phyloP scores from a whole-genome alignment of 2,797 vertebrate genomes.

The Sarcoramphus papa region DNA sequence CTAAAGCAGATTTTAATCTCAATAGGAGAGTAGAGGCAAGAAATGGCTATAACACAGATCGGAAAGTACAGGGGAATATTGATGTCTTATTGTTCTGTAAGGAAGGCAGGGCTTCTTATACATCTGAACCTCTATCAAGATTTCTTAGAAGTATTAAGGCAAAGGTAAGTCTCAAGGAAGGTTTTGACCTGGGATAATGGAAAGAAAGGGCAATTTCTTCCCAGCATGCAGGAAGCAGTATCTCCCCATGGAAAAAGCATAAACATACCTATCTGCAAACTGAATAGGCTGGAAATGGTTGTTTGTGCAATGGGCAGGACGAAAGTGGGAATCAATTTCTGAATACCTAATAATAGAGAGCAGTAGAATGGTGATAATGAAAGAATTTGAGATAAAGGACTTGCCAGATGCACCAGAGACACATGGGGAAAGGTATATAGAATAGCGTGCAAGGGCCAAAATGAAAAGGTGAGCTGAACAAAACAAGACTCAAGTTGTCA shows the following conservation, averaged over 20 bases:
- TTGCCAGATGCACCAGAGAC: background rate
- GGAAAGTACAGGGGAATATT: background rate
- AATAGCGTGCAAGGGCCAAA: background rate
- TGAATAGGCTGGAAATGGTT: background rate
- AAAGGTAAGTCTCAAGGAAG: background rate
- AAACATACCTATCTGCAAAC: background rate
- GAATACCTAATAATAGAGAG: background rate
- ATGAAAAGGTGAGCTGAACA: background rate
- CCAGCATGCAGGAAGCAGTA: background rate
- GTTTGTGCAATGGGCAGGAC: background rate
- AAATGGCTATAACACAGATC: background rate
- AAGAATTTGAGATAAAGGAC: background rate
- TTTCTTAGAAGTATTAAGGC: background rate
- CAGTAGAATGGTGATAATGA: background rate
- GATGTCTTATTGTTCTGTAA: background rate
- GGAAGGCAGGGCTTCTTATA: background rate
- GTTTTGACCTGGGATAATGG: background rate
- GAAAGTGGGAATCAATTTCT: background rate
- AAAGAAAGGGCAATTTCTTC: background rate
- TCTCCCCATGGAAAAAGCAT: background rate
- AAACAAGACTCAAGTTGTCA: background rate
- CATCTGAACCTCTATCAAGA: background rate
- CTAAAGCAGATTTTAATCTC: background rate
- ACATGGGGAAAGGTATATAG: background rate
- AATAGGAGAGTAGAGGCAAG: background rate